Percentiles rank a stretch among this genome's conserved stretches.
Conservation (phyloP, 1,140 invertebrate genomes). For the Ceratoteleas bidentatus region DNA sequence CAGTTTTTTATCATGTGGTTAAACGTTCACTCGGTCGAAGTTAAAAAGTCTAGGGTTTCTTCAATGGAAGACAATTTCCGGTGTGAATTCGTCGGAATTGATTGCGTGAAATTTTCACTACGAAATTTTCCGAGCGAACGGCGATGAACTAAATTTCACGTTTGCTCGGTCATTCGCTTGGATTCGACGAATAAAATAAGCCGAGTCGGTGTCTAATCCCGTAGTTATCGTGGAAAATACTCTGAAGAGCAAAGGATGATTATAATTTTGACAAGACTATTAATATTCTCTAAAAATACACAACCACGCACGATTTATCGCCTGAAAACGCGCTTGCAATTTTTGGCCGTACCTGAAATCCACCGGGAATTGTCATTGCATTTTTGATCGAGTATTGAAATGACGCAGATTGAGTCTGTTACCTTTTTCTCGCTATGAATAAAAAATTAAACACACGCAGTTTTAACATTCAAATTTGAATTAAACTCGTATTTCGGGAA, state of each 20-base stretch:
- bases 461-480: conserved; percentile 53
- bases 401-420: conserved; percentile 38
- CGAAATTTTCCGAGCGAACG: too few species aligned
- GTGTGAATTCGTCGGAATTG: too few species aligned
- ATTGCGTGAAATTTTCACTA: too few species aligned
- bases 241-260: background rate
- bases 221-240: too few species aligned
- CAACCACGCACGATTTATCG: conserved; percentile 34
- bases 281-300: conserved; percentile 23
- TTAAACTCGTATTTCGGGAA: too few species aligned
- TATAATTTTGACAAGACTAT: conserved; percentile 18
- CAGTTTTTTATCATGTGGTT: too few species aligned
- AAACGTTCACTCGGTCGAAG: too few species aligned
- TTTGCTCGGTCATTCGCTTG: too few species aligned
- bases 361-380: conserved; percentile 52
- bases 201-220: background rate
- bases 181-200: background rate
- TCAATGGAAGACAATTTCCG: too few species aligned
- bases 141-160: too few species aligned
- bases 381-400: conserved; percentile 64
- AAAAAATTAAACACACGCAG: conserved; percentile 56
- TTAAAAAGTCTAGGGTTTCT: too few species aligned
- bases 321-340: conserved; percentile 43
- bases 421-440: conserved; percentile 53
- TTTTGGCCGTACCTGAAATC: conserved; percentile 37